phyloP scores from a whole-genome alignment of 1,140 invertebrate species.

The Neomicropteryx cornuta region DNA sequence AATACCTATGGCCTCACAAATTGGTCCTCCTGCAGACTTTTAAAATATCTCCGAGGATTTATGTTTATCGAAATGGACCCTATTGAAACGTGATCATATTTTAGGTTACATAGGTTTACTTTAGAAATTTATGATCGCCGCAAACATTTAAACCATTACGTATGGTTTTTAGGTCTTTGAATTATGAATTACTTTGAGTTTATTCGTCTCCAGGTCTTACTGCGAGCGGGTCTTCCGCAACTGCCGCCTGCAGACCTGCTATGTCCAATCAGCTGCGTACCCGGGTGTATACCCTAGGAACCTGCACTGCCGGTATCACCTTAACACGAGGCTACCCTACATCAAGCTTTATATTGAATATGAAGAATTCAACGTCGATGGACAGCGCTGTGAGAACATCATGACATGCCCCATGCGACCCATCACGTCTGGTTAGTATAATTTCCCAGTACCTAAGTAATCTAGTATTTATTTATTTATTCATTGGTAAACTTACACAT shows the following conservation, averaged over 20 bases:
- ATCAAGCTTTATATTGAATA: conserved; percentile 89
- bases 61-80: no score
- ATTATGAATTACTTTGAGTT: no score
- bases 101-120: no score
- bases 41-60: no score
- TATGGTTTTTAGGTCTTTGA: no score
- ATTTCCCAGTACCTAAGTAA: background rate
- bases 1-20: no score
- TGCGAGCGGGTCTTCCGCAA: conserved; percentile 78
- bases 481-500: background rate
- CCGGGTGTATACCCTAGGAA: conserved; percentile 85
- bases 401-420: conserved; percentile 90
- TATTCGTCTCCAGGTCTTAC: conserved; percentile 55
- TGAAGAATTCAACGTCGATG: conserved; percentile 88
- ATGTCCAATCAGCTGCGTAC: conserved; percentile 85
- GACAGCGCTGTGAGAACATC: conserved; percentile 85
- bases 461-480: background rate
- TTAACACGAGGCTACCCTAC: conserved; percentile 77
- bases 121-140: no score
- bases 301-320: conserved; percentile 77
- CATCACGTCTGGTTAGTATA: conserved; percentile 57
- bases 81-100: no score
- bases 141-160: no score
- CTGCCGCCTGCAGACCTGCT: conserved; percentile 80
- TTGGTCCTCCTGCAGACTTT: no score